These are phyloP conservation scores for Pygoscelis antarcticus DNA, from an alignment of 2,113 vertebrate species.

Conservation along the genomic window DNA sequence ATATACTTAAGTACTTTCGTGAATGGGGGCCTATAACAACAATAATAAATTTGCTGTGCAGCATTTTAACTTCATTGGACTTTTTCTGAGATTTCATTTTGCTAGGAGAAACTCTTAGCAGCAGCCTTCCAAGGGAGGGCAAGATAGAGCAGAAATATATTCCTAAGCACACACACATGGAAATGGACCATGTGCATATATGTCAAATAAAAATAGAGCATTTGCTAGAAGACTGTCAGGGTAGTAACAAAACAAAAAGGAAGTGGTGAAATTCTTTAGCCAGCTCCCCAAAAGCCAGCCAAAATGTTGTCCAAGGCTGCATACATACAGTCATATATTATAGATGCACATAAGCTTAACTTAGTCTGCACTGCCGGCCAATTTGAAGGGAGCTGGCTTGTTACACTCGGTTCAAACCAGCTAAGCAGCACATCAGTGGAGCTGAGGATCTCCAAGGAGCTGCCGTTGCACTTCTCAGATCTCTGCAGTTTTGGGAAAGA, in stretches of 20 bases:
- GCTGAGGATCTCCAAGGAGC: neutral
- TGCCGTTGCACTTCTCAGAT: neutral
- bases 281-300: slow-evolving; percentile 39
- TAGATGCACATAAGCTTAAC: neutral
- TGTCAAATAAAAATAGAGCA: slow-evolving; percentile 12
- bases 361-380: neutral
- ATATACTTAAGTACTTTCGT: slow-evolving; percentile 45
- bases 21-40: slow-evolving; percentile 14
- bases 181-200: neutral
- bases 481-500: neutral
- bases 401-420: neutral
- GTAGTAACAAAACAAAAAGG: slow-evolving; percentile 21
- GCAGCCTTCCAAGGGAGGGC: neutral
- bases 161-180: neutral
- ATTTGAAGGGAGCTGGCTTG: neutral
- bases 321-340: neutral
- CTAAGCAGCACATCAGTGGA: neutral
- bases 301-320: slow-evolving; percentile 35
- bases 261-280: slow-evolving; percentile 21
- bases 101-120: neutral
- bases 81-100: neutral
- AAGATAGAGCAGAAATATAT: neutral
- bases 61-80: neutral
- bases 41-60: slow-evolving; percentile 1
- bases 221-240: neutral